Base-by-base conservation (phyloP, 2,888 invertebrate genomes). In the Tipula lateralis region DNA sequence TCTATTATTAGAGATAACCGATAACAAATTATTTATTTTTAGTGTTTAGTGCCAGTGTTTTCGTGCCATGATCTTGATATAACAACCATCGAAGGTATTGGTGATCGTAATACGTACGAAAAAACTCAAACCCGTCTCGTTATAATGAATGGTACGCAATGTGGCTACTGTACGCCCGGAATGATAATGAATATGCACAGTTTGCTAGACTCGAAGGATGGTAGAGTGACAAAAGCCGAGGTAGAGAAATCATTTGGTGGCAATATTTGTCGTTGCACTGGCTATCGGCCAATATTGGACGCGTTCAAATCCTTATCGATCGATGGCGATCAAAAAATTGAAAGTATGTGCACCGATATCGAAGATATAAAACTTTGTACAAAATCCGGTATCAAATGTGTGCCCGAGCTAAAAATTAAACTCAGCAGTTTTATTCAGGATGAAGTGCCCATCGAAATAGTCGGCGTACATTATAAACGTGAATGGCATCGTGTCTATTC, bases 111-210 rank as follows among this genome's bases (percentile, higher is more conserved):
- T 0, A 94, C 94, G 5, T 94, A 94, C 87, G 93, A 94, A 86
- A 91, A 92, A 5, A 91, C 94, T 32, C 94, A 94, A 87, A 90
- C 88, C 34, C 88, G 92, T 5, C 88, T 94, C 19, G 93, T 93
- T 0, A 90, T 91, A 50, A 92, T 93, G 86, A 92, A 93, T 87
- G 94, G 93, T 0, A 92, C 93, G 0, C 94, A 94, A 87, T 94
- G 94, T 87, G 94, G 94, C 0, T 94, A 90, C 88, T 95, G 95
- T 87, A 93, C 93, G n/a, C 93, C 94, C 1, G 95, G 94, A 16
- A 94, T 94, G 93, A 91, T 94, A 85, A 94, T 93, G 93, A 93
- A 91, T 86, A 94, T 94, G 93, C 92, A 93, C 87, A 93, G 92
- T 81, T 87, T 91, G 83, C 86, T 92, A 32, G 88, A 91, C 86